Evolutionary conservation across 2,113 vertebrate genomes (phyloP).

Genomic region (Probosciger aterrimus): DNA sequence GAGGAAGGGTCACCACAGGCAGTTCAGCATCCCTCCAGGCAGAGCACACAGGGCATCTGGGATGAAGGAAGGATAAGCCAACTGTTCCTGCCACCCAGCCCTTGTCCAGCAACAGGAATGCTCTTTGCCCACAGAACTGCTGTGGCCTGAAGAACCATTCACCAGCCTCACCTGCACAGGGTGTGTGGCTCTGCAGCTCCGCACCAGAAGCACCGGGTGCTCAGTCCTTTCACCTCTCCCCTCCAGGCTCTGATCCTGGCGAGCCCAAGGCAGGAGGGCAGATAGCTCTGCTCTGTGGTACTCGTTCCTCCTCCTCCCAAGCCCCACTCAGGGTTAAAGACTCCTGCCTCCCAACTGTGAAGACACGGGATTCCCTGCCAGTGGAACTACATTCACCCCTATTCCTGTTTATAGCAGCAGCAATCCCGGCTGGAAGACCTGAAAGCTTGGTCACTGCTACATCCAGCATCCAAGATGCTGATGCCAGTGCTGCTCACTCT

Average conservation of each 20-base stretch:
- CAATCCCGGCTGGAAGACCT: background rate
- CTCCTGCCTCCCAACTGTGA: background rate
- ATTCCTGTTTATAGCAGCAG: background rate
- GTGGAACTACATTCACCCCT: background rate
- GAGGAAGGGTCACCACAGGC: background rate
- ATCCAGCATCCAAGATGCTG: background rate
- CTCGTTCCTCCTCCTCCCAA: background rate
- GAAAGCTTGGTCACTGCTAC: background rate
- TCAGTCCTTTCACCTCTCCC: background rate
- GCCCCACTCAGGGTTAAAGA: background rate
- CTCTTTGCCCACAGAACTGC: background rate
- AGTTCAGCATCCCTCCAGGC: background rate
- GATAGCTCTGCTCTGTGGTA: background rate
- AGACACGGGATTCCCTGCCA: background rate
- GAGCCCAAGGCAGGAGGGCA: background rate
- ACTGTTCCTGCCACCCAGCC: background rate
- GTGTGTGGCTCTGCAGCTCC: fast-evolving
- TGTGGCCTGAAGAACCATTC: background rate
- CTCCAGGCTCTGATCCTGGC: background rate
- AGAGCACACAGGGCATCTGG: fast-evolving
- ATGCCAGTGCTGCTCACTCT: background rate
- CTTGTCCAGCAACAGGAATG: background rate
- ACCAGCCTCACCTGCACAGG: background rate
- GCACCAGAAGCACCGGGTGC: background rate
- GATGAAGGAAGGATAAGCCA: background rate